Percentiles rank a stretch among this genome's conserved stretches.
Conservation (phyloP, 2,888 invertebrate genomes). For the Cerastis leucographa region DNA sequence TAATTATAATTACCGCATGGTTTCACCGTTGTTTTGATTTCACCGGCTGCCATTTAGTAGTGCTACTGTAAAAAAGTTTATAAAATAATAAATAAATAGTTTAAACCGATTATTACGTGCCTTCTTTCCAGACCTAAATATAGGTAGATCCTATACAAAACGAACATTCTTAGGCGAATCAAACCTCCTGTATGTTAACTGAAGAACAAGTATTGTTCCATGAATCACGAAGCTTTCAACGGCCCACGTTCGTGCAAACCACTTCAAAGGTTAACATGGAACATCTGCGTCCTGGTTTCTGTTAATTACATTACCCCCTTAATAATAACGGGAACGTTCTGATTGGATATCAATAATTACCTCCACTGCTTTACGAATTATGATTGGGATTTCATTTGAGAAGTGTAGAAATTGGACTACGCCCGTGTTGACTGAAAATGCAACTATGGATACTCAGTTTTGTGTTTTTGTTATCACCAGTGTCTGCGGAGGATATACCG, state of each 20-base stretch:
- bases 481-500: constrained; percentile 92
- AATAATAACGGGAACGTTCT: constrained; percentile 65
- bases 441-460: constrained; percentile 73
- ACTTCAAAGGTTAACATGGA: constrained; percentile 81
- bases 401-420: constrained; percentile 62
- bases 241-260: constrained; percentile 63
- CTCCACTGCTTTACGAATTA: constrained; percentile 73
- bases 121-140: not conserved
- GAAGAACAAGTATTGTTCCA: constrained; percentile 38
- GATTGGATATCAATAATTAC: constrained; percentile 65
- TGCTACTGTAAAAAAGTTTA: not conserved
- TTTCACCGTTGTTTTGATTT: not conserved
- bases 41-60: not conserved
- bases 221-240: constrained; percentile 57
- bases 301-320: constrained; percentile 67
- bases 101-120: not conserved
- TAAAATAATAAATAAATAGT: not conserved
- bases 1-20: not conserved
- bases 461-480: constrained; percentile 70
- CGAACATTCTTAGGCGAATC: not conserved
- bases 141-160: not conserved
- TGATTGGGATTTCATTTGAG: constrained; percentile 74
- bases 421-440: constrained; percentile 76
- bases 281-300: constrained; percentile 72
- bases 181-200: constrained; percentile 52